Evolutionary conservation across 2,888 invertebrate genomes (phyloP), one percentile per base, ranked within the genome.

Genomic region (Amphipoea lucens): DNA sequence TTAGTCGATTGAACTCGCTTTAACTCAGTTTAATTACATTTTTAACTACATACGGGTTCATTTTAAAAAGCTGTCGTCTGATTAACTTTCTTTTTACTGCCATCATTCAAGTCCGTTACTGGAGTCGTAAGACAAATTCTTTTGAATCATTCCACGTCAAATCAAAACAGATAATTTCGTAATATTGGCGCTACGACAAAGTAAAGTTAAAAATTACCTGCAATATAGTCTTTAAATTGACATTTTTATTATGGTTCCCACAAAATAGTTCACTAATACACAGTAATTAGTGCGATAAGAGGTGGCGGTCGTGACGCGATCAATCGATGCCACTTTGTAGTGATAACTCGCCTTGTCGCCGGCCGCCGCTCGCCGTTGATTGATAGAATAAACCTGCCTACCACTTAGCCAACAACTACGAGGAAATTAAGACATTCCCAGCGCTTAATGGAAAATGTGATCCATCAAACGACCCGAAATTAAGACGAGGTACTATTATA

Each of bases 391-490:
- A 92, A 93, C 93, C 92, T 90, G 91, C 89, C 89, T 90, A 92
- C 94, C 94, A 94, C 95, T 95, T 94, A 94, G 90, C 92, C 90
- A 90, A 90, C 90, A 89, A 91, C 94, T 94, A 94, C 90, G 89
- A 88, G 92, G 92, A 93, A 95, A 95, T 95, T 95, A 95, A 96
- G 95, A 95, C 93, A 94, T 93, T 90, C 92, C 91, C 91, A 90
- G 90, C 93, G 90, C 92, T 40, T 96, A 96, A 96, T 96, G 95
- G 95, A 93, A 91, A 92, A 92, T 92, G 94, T 94, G 93, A 95
- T 95, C 93, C 93, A 94, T 95, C 94, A 95, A 95, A 93, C 86
- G 91, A 87, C 90, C 91, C 92, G 88, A 94, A 95, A 95, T 95
- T 94, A 93, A 94, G 93, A 93, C 88, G 92, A 81, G 76, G 86